Base-by-base conservation (phyloP, 2,113 vertebrate genomes). In the Rallus limicola region DNA sequence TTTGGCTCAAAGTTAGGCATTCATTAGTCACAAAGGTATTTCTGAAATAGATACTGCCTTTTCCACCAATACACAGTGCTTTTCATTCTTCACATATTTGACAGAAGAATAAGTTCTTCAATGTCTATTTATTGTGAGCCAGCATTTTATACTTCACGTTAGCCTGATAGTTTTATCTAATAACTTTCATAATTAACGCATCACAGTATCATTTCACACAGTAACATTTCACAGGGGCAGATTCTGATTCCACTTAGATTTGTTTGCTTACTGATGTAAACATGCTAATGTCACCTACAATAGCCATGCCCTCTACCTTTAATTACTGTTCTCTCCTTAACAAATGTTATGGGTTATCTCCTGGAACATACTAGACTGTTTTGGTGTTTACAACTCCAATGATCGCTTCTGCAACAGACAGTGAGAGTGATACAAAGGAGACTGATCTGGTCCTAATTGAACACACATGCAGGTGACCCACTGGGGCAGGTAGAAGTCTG, bases 81-180 rank as follows among this genome's bases (percentile, higher is more conserved):
- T 90, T 86, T 90, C 79, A 59, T 77, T 93, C 96, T 72, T 70
- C 76, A 44, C 46, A 69, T 31, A 26, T 65, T 52, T 72, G 64
- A 62, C 46, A 75, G 90, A 84, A 97, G 72, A 86, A 23, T 82
- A 93, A 93, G 88, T 76, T 94, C 91, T 87, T 80, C 56, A 56
- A 28, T 31, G 72, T 75, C 81, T 94, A 92, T 96, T 95, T 96
- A 96, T 75, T 88, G 70, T 79, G 90, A 93, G 91, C 59, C 63
- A 60, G 59, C 84, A 53, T 90, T 79, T 75, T 92, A 81, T 89
- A 91, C 42, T 95, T 97, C 77, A 56, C 23, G 38, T 78, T 56
- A 74, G 62, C 68, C 48, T 74, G 92, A 94, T 92, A 93, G 63
- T 59, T 91, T 85, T 78, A 77, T 82, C 83, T 71, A 88, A 88